Evolutionary conservation across 2,888 invertebrate species (phyloP), one percentile per base, ranked within the genome.

Genomic region (Philhelius pedissequus): DNA sequence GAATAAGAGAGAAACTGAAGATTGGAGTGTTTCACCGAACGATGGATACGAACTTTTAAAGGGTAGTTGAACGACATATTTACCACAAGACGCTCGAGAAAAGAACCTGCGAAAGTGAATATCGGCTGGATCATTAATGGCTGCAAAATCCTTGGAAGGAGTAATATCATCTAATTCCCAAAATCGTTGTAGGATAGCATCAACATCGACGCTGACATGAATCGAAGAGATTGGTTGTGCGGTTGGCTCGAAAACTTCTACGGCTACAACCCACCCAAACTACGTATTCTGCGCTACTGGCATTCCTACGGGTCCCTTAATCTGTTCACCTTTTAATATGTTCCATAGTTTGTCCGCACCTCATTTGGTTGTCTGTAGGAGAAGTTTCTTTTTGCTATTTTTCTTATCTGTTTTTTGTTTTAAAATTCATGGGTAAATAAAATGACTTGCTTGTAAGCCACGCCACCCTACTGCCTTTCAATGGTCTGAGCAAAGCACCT

Each of bases 21-120:
- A 66, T 13, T 20, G 25, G 4, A 60, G 32, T 30, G 75, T 81
- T 38, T 81, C 20, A 27, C 32, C 50, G 25, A 76, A 77, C 3
- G 35, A 32, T 11, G 58, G 50, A 6, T 54, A 6, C 9, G 58
- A 9, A 3, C 30, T 7, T 58, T 77, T 77, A 3, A 70, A 70
- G 9, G 62, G 70, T 9, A 70, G 32, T 11, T 54, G 22, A 8
- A 70, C 62, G 52, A 77, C 43, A 48, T 70, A 77, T 70, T 78
- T 78, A 0, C 62, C 62, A 45, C 45, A 43, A 4, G 70, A 15
- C 8, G 70, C 27, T 11, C 54, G 62, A 64, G 20, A n/a, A 13
- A 52, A 40, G 9, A 35, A 32, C 35, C 38, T 15, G n/a, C 64
- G 50, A 62, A 71, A 78, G 25, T 78, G 54, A 25, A 30, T 35